These are phyloP conservation scores for Pseudomyrmex gracilis DNA, from an alignment of 1,140 invertebrate species.

Conservation along the genomic window DNA sequence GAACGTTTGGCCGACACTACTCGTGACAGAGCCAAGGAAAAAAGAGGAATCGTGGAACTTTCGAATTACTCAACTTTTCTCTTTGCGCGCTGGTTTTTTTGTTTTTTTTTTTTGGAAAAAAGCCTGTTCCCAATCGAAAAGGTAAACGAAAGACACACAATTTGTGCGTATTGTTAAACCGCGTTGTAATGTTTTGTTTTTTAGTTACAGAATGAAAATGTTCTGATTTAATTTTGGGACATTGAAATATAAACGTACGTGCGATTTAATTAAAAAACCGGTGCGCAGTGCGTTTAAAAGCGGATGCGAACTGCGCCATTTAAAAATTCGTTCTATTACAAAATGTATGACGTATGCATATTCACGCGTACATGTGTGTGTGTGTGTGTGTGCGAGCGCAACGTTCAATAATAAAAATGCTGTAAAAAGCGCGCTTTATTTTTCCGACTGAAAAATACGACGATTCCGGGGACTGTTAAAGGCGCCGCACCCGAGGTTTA, in stretches of 20 bases:
- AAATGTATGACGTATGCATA: neutral
- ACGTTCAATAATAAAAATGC: neutral
- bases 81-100: neutral
- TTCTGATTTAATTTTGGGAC: neutral
- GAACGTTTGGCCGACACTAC: neutral
- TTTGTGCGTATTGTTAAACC: no score
- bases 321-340: slow-evolving; percentile 3
- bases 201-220: no score
- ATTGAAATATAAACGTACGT: neutral
- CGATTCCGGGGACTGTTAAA: slow-evolving; percentile 54
- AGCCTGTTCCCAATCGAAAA: neutral
- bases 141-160: neutral
- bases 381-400: no score
- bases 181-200: no score
- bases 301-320: neutral
- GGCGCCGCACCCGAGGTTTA: slow-evolving; percentile 58
- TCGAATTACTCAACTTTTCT: neutral
- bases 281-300: neutral
- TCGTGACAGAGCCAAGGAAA: neutral
- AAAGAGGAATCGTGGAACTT: neutral
- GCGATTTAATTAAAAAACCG: neutral
- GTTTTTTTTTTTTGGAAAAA: neutral
- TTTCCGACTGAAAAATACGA: neutral
- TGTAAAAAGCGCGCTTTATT: slow-evolving; percentile 4
- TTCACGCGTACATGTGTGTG: neutral